phyloP scores from a whole-genome alignment of 2,888 invertebrate species.

The Cartodere bifasciata region DNA sequence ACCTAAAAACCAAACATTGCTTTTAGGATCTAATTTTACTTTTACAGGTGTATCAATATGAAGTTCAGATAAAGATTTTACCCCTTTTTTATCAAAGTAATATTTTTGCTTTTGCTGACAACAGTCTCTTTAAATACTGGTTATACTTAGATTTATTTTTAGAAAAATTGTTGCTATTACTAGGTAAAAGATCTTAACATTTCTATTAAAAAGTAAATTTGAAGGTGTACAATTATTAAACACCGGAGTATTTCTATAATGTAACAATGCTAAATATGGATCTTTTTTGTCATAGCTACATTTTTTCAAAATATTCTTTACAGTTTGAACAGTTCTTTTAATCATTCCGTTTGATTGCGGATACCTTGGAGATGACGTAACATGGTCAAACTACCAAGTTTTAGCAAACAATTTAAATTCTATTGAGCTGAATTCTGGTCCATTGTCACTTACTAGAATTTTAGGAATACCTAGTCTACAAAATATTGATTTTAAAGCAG shows the following conservation, averaged over 20 bases:
- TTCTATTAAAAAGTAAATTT: constrained; percentile 11
- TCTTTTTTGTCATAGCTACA: constrained; percentile 7
- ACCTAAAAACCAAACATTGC: no score
- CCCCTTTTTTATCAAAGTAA: no score
- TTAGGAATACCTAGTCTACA: constrained; percentile 13
- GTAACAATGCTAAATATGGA: constrained; percentile 9
- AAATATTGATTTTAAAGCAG: constrained; percentile 8
- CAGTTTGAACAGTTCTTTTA: constrained; percentile 13
- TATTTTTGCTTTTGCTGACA: no score
- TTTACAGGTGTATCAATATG: no score
- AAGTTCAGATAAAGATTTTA: no score
- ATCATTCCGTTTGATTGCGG: constrained; percentile 15
- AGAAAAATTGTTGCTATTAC: no score
- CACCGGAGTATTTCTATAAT: constrained; percentile 9
- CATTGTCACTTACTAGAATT: constrained; percentile 17
- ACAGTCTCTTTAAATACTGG: no score
- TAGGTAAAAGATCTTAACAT: constrained; percentile 13
- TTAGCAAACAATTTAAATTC: constrained; percentile 16
- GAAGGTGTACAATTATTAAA: constrained; percentile 11
- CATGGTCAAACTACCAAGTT: constrained; percentile 13
- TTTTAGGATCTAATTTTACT: no score
- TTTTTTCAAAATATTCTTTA: constrained; percentile 12
- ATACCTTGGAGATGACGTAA: constrained; percentile 14
- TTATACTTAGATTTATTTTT: no score
- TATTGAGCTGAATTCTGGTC: constrained; percentile 14